Percentiles rank a stretch among this genome's conserved stretches.
Evolutionary conservation across 2,888 invertebrate genomes (phyloP).

Genomic region (Uloborus plumipes): DNA sequence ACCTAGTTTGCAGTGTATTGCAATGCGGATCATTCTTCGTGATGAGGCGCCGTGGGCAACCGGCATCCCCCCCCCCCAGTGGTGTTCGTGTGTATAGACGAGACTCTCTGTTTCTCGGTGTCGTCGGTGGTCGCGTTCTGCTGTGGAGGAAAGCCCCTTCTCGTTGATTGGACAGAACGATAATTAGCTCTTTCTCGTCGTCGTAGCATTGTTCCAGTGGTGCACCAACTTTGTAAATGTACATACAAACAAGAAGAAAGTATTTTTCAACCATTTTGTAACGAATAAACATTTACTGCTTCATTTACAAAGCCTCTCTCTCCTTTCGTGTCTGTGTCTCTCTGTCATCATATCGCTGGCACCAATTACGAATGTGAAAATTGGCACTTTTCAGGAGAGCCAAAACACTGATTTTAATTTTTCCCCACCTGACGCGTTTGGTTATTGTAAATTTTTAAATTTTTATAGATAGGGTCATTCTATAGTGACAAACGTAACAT

Average conservation of each 20-base stretch:
- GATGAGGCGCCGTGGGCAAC: too few species aligned
- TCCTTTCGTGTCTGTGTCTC: not conserved
- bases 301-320: conserved; percentile 31
- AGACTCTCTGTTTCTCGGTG: too few species aligned
- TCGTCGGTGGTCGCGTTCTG: not conserved
- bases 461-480: too few species aligned
- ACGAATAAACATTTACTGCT: conserved; percentile 60
- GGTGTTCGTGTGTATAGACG: not conserved
- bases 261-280: conserved; percentile 64
- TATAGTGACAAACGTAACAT: too few species aligned
- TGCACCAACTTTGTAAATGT: conserved; percentile 56
- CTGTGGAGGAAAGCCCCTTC: not conserved
- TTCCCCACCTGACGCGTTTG: too few species aligned
- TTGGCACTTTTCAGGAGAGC: too few species aligned
- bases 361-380: too few species aligned
- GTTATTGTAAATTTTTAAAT: too few species aligned
- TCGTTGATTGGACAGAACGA: not conserved
- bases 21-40: too few species aligned
- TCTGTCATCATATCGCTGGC: too few species aligned
- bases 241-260: conserved; percentile 39
- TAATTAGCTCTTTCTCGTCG: not conserved
- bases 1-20: too few species aligned
- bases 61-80: not conserved
- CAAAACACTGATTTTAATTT: too few species aligned
- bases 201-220: conserved; percentile 27